A percentile compares a stretch with the other conserved stretches of the same genome.
These are phyloP conservation scores for Heloderma charlesbogerti DNA, from an alignment of 2,113 vertebrate species.

Conservation along the genomic window DNA sequence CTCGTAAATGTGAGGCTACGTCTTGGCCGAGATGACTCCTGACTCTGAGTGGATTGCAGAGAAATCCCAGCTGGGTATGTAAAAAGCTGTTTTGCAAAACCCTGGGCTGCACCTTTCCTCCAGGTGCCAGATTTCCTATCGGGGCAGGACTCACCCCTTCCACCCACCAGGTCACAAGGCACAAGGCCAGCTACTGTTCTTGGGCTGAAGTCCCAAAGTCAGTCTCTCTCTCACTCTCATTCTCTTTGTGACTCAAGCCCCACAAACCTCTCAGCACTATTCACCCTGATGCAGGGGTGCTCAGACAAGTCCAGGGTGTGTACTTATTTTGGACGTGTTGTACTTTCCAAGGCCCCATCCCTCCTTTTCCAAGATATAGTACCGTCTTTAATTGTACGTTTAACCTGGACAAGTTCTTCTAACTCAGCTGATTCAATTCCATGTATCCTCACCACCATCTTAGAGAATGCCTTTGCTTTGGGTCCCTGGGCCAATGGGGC, in stretches of 20 bases:
- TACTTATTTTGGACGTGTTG: conserved; percentile 20
- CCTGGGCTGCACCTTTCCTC: conserved; percentile 6
- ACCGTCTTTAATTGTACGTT: background rate
- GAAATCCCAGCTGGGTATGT: conserved; percentile 15
- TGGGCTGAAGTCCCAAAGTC: background rate
- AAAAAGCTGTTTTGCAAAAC: conserved; percentile 17
- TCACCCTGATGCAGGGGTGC: background rate
- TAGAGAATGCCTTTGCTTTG: background rate
- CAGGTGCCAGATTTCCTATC: conserved; percentile 37
- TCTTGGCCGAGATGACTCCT: conserved; percentile 16
- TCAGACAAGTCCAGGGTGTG: conserved; percentile 27
- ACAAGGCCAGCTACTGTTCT: conserved; percentile 7
- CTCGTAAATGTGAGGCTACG: background rate
- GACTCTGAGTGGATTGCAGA: conserved; percentile 30
- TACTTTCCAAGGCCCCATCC: conserved; percentile 29
- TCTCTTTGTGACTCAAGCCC: conserved; percentile 16
- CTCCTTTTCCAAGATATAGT: conserved; percentile 4
- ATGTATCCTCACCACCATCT: background rate
- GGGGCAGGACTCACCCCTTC: conserved; percentile 36
- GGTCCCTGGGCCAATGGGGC: background rate
- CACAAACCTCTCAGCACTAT: conserved; percentile 16
- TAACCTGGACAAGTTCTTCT: no score
- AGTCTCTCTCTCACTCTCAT: conserved; percentile 11
- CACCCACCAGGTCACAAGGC: conserved; percentile 27
- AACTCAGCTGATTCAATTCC: background rate